Percentiles rank a stretch among this genome's conserved stretches.
These are phyloP conservation scores for Fragum sueziense DNA, from an alignment of 2,888 invertebrate genomes.

Conservation along the genomic window DNA sequence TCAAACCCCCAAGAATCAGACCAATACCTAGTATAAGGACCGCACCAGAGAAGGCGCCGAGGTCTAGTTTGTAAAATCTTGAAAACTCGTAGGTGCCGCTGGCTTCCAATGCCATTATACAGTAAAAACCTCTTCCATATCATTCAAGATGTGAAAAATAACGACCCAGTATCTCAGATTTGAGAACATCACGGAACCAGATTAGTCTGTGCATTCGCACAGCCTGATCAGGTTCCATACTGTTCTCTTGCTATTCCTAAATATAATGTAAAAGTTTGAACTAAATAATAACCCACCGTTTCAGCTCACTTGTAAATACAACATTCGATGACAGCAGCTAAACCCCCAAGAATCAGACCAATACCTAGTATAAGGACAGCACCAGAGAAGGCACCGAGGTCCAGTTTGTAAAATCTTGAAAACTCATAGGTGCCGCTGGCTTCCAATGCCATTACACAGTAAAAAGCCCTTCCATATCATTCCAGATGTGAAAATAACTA, in stretches of 20 bases:
- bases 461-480: no score
- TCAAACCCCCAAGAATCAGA: slow-evolving; percentile 67
- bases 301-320: slow-evolving; percentile 72
- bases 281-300: slow-evolving; percentile 66
- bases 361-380: slow-evolving; percentile 69
- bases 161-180: no score
- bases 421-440: slow-evolving; percentile 38
- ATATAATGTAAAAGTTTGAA: no score
- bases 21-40: slow-evolving; percentile 70
- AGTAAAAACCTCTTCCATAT: no score
- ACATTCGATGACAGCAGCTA: slow-evolving; percentile 67
- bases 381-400: slow-evolving; percentile 72
- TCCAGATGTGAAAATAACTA: no score
- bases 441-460: slow-evolving; percentile 51
- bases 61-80: slow-evolving; percentile 59
- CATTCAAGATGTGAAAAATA: no score
- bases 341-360: slow-evolving; percentile 69
- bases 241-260: no score
- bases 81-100: slow-evolving; percentile 38
- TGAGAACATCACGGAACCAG: no score
- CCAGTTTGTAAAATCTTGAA: slow-evolving; percentile 55
- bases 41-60: slow-evolving; percentile 73
- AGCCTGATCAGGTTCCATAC: no score
- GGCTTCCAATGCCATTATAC: no score
- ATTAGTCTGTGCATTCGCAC: no score